Base-by-base conservation (phyloP, 2,888 invertebrate species). In the Drosophila siamana region DNA sequence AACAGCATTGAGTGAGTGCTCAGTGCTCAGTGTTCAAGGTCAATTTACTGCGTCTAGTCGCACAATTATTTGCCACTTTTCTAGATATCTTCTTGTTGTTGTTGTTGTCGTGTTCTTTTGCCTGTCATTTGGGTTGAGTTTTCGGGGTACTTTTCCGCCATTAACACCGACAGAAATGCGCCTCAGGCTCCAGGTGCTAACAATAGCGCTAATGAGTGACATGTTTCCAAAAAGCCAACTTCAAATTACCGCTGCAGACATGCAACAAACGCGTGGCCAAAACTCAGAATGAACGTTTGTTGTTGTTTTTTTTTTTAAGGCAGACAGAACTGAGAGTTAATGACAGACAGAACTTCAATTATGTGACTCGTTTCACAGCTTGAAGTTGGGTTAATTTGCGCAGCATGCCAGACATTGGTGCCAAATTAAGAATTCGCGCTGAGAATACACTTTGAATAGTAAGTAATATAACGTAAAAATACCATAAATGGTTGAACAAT, bases 141-240 rank as follows among this genome's bases (percentile, higher is more conserved):
- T 44, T 15, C 16, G 40, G 43, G 57, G 78, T 81, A 81, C 51
- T 78, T 82, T 82, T 84, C 79, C 77, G 64, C 70, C 62, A 76
- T 70, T 72, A 65, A 55, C 71, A 81, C 46, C 47, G 46, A 63
- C 33, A 4, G 56, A 36, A 38, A 48, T 55, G 44, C 54, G 61
- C 16, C 40, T 19, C 57, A 36, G 43, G 38, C 15, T 43, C 54
- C 54, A 81, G 86, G 83, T 81, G 86, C 77, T 83, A 83, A 86
- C 74, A 60, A 81, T 67, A 69, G 41, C 70, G 86, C 72, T 83
- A 86, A 83, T 83, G 77, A 84, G 77, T 63, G 81, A 74, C 84
- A 84, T 81, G 86, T 81, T 81, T 62, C 55, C 70, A 55, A 62
- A 59, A 65, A 82, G 52, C 52, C 66, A 56, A 64, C 47, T 46